Conservation (phyloP, 2,113 vertebrate genomes). For the Aspiorhynchus laticeps region DNA sequence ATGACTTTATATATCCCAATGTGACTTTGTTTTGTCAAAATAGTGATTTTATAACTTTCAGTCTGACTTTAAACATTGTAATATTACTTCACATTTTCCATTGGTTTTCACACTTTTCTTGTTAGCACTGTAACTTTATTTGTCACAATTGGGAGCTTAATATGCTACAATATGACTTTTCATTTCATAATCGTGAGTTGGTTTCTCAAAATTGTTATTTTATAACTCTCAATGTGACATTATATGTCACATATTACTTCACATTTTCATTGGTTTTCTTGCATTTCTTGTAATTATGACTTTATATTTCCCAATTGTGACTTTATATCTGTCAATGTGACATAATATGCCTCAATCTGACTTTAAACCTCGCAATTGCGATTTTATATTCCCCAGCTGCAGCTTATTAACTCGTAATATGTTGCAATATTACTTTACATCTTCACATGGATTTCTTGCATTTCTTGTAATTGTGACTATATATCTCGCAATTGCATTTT, state of each 20-base stretch:
- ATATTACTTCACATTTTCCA: not conserved
- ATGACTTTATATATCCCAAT: not conserved
- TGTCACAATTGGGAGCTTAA: not conserved
- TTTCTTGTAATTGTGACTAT: not conserved
- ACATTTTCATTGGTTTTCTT: not conserved
- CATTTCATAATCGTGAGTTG: not conserved
- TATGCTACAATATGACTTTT: not conserved
- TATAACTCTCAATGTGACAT: not conserved
- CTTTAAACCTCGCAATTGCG: not conserved
- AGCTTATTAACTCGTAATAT: not conserved
- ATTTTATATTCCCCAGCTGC: not conserved
- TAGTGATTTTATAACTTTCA: not conserved
- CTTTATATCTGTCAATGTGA: not conserved
- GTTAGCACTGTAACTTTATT: not conserved
- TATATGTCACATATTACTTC: not conserved
- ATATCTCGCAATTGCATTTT: not conserved
- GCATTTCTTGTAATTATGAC: not conserved
- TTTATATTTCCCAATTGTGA: not conserved
- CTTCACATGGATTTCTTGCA: not conserved
- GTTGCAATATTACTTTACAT: not conserved
- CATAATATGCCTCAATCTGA: not conserved
- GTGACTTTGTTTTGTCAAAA: not conserved
- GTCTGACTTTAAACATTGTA: not conserved
- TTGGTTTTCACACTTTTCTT: not conserved
- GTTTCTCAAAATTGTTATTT: not conserved